Evolutionary conservation across 2,888 invertebrate genomes (phyloP), one percentile per base, ranked within the genome.

Genomic region (Caenorhabditis japonica): DNA sequence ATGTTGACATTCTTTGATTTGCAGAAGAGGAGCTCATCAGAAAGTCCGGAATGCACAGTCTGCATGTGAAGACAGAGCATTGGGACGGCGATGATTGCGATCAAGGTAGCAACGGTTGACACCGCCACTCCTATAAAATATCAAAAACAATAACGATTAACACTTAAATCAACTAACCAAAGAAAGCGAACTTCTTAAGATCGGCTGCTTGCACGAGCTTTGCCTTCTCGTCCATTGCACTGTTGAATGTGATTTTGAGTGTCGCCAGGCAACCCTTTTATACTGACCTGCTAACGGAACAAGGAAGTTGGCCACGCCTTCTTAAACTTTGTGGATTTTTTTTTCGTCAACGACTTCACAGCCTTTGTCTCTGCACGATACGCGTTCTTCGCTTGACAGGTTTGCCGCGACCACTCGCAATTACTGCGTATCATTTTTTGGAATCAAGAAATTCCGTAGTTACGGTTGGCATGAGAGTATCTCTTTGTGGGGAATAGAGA

Each of bases 111-210:
- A 33, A 80, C 76, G 15, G 80, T 80, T 13, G 79, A 79, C 38
- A 75, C 79, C 27, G 76, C 75, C 36, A 79, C 79, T 52, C 74
- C 74, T 74, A 13, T n/a, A 60, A 43, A 33, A 10, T 12, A 69
- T 17, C 4, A 21, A 36, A 33, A 25, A 49, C 0, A 33, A 39
- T 25, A 4, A 33, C n/a, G 15, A 19, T n/a, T n/a, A n/a, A n/a
- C n/a, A n/a, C n/a, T n/a, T n/a, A n/a, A 13, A 23, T 19, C 25
- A 25, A 55, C 55, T 52, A 27, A 64, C 85, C 86, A 75, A 82
- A 81, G 78, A 87, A 85, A 73, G 87, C 87, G 53, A 86, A 76
- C 72, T 80, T 80, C 71, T 84, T 82, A 36, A 84, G 76, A 34
- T 76, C 75, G 33, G 83, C 82, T 23, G 85, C 85, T 73, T 86